Percentiles rank a stretch among this genome's conserved stretches.
phyloP scores from a whole-genome alignment of 2,888 invertebrate genomes.

The Tetramorium bicarinatum region DNA sequence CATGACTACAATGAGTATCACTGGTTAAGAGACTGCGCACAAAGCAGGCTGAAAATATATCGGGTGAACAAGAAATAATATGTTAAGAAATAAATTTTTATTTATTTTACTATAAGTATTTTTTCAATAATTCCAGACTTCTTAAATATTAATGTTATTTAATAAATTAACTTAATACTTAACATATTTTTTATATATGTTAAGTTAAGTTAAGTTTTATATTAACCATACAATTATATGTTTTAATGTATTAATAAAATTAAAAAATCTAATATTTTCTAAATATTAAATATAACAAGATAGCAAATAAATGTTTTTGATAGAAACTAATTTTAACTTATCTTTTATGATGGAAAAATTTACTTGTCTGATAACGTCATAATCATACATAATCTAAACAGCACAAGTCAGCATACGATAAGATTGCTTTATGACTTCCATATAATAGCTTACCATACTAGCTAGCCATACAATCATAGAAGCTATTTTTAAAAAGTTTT shows the following conservation, averaged over 20 bases:
- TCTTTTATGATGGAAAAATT: not conserved
- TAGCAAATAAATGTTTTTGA: not conserved
- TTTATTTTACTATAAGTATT: not conserved
- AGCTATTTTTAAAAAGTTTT: not conserved
- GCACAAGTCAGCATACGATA: not conserved
- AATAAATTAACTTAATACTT: not conserved
- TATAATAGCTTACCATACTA: not conserved
- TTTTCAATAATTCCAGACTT: not conserved
- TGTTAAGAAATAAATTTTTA: not conserved
- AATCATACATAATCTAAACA: not conserved
- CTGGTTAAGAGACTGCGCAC: conserved; percentile 47
- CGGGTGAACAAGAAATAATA: conserved; percentile 15
- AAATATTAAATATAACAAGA: not conserved
- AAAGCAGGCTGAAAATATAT: not conserved
- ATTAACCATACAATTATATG: not conserved
- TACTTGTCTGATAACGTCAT: not conserved
- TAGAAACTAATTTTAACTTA: not conserved
- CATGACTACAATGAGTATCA: conserved; percentile 31
- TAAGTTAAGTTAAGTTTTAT: too few species aligned
- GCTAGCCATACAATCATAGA: not conserved
- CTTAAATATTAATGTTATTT: not conserved
- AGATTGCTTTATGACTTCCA: not conserved
- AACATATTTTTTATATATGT: not conserved
- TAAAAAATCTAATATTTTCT: not conserved
- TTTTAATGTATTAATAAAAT: not conserved